Evolutionary conservation across 2,888 invertebrate species (phyloP), one percentile per base, ranked within the genome.

Genomic region (Liposcelis brunnea): DNA sequence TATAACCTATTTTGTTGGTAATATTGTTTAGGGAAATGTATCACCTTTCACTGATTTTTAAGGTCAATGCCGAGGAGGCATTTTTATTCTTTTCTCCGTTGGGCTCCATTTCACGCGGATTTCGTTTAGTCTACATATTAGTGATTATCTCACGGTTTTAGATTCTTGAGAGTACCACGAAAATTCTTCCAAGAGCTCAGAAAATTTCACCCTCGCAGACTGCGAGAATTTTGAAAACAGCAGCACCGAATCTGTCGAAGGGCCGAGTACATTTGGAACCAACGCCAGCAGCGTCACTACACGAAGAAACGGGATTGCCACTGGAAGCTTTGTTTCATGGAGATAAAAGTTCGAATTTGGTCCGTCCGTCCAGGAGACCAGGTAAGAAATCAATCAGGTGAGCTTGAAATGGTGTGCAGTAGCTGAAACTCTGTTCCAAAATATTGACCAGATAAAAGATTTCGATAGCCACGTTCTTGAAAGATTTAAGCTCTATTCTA

Each of bases 91-190:
- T n/a, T n/a, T n/a, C n/a, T n/a, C n/a, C n/a, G n/a, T n/a, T n/a
- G n/a, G n/a, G n/a, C n/a, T n/a, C n/a, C n/a, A n/a, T n/a, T n/a
- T n/a, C n/a, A n/a, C n/a, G n/a, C n/a, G n/a, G n/a, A n/a, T n/a
- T n/a, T n/a, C n/a, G n/a, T n/a, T n/a, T n/a, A n/a, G n/a, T n/a
- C n/a, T n/a, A n/a, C n/a, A n/a, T n/a, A n/a, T n/a, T n/a, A n/a
- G n/a, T n/a, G n/a, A n/a, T n/a, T n/a, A n/a, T n/a, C n/a, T n/a
- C n/a, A n/a, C n/a, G n/a, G n/a, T 7, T 36, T 15, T 61, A 64
- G 51, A 52, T 83, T 8, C 65, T 87, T 26, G 84, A 85, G 57
- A 85, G 84, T 56, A 80, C 82, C 34, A 83, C 86, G 1, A 78
- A 77, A 56, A 64, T 80, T 33, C 62, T 75, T 47, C 54, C 57